A percentile compares a stretch with the other conserved stretches of the same genome.
Evolutionary conservation across 2,113 vertebrate genomes (phyloP).

Genomic region (Uria aalge): DNA sequence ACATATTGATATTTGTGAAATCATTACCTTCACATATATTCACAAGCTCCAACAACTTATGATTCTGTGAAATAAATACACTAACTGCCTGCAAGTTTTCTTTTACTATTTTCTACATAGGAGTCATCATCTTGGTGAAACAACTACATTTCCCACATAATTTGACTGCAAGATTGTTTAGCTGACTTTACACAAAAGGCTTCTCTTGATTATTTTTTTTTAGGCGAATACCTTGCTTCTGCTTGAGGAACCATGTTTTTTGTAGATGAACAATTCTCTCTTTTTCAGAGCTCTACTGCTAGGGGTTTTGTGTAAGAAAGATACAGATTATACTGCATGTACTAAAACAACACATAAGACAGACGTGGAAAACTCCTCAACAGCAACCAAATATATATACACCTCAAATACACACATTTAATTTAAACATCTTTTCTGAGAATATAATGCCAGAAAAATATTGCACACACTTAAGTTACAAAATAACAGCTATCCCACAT

Average conservation of each 20-base stretch:
- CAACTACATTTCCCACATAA: background rate
- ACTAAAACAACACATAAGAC: background rate
- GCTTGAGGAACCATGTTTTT: background rate
- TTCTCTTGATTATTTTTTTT: background rate
- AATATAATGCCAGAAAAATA: background rate
- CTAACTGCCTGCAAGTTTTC: background rate
- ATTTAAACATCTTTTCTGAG: background rate
- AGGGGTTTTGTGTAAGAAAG: background rate
- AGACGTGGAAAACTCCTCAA: background rate
- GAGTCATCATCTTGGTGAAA: background rate
- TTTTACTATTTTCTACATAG: background rate
- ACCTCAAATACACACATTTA: background rate
- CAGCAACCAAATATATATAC: background rate
- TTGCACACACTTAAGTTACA: background rate
- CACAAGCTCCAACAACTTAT: background rate
- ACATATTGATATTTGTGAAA: background rate
- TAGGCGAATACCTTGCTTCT: background rate
- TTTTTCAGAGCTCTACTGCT: background rate
- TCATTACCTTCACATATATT: background rate
- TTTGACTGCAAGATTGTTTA: background rate
- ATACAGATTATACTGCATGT: background rate
- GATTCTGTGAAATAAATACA: background rate
- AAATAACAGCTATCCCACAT: background rate
- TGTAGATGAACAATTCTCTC: background rate
- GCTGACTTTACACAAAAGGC: background rate